Evolutionary conservation across 1,140 invertebrate species (phyloP), one percentile per base, ranked within the genome.

Genomic region (Drosophila sucinea): DNA sequence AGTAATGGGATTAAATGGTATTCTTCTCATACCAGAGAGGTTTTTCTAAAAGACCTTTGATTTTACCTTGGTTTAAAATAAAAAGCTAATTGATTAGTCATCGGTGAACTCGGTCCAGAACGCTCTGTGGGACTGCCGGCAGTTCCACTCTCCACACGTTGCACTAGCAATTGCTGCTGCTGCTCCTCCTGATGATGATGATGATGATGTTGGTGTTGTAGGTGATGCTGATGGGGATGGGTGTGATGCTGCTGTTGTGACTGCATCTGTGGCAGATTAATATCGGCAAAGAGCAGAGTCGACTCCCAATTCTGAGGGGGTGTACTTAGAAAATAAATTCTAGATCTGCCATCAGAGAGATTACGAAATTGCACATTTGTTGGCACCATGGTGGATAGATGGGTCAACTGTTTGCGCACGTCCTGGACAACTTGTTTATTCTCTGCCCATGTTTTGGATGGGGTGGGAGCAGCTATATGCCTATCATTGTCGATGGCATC

Each of bases 291-390:
- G 1, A 98, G 93, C 4, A 99, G 92, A 0, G 97, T 98, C 2
- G 96, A 97, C 91, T 98, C 97, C 94, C 97, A 96, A 25, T 96
- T 95, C 82, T 96, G 97, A 10, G 95, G 94, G 0, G 96, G 95
- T 10, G 96, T 96, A 72, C 97, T 96, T 17, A 99, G 93, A 92
- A 98, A 98, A 93, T 98, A 99, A 81, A 98, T 95, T 85, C 97
- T 94, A 41, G 94, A 96, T 66, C 95, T 94, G 57, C 96, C 96
- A 93, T 96, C 96, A 30, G 94, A 94, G 30, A 97, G 92, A 63
- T 94, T 94, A 55, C 97, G 93, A 92, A 98, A 98, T 17, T 95
- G 95, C 79, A 97, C 95, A 33, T 95, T 95, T 69, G 95, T 95
- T 8, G 97, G 97, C 23, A 97, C 94, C 92, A 96, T 95, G 1